Base-by-base conservation (phyloP, 2,113 vertebrate genomes). In the Ciconia maguari region DNA sequence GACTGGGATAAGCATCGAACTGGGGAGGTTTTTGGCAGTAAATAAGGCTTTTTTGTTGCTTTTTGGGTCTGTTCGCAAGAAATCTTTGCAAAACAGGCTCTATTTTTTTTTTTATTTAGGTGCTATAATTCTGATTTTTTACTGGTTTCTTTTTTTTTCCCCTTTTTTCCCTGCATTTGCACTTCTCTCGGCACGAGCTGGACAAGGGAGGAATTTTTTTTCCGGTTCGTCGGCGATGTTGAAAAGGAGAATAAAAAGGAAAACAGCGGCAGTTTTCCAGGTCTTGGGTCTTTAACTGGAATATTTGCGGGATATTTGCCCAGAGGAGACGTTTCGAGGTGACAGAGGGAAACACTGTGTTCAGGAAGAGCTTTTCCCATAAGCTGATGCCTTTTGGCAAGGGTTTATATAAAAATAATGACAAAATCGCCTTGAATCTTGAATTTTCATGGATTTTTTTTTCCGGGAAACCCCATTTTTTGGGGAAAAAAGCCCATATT, bases 401-500 rank as follows among this genome's bases (percentile, higher is more conserved):
- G 58, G 36, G n/a, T 27, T 34, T 14, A 19, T 22, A 15, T 21
- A 7, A 41, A 51, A 30, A 17, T 3, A 3, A 52, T 19, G 19
- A 11, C 22, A 8, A 71, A 42, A n/a, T 16, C 4, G 4, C 22
- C 10, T 26, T 20, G n/a, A 34, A 76, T 29, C 5, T 29, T 29
- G 68, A 55, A 19, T 76, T 61, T 57, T 64, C 9, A 4, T 55
- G 69, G 79, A n/a, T 1, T 9, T 38, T 76, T 76, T 70, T 38
- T 41, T 4, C 20, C 9, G 30, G 14, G 25, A 46, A 64, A 0
- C 2, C 8, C 17, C 5, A 20, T 36, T 21, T 25, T 69, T 32
- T 2, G 0, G 4, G 11, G 9, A 0, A 4, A 34, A 48, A 34
- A 41, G 17, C 12, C 36, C 10, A 13, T 48, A 11, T 72, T 85